Evolutionary conservation across 2,113 vertebrate species (phyloP).

Genomic region (Theristicus caerulescens): DNA sequence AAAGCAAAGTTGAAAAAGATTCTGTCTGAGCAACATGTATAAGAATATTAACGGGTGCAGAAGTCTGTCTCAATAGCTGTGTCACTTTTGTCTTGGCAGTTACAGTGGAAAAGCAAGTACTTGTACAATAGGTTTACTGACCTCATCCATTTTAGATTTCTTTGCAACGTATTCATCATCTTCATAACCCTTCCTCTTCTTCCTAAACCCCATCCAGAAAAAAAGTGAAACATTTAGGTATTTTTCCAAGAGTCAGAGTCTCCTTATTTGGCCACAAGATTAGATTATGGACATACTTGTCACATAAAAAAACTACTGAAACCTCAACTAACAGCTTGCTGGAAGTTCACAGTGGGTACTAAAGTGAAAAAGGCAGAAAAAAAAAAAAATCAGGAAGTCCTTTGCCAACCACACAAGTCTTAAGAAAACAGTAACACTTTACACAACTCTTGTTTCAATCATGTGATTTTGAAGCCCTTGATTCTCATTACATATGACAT

Average conservation of each 20-base stretch:
- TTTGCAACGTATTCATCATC: slow-evolving; percentile 87
- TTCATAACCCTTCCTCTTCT: slow-evolving; percentile 92
- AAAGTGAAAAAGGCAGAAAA: neutral
- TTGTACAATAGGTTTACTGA: slow-evolving; percentile 24
- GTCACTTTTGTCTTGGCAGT: neutral
- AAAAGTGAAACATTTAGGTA: neutral
- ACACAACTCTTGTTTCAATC: neutral
- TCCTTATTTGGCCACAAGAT: neutral
- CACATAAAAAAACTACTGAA: neutral
- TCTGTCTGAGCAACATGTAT: neutral
- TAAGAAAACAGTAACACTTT: neutral
- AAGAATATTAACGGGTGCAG: neutral
- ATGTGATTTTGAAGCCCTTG: neutral
- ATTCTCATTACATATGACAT: neutral
- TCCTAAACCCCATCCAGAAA: slow-evolving; percentile 71
- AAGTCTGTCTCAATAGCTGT: neutral
- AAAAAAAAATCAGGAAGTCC: neutral
- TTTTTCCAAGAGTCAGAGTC: neutral
- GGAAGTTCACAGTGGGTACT: neutral
- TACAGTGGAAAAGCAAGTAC: neutral
- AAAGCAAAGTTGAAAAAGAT: neutral
- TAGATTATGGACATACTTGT: neutral
- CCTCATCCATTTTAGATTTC: slow-evolving; percentile 85
- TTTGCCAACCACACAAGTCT: neutral
- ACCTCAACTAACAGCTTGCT: neutral